Evolutionary conservation across 23 tunicate genomes (phyloP).

Genomic region (Clavelina lepadiformis): DNA sequence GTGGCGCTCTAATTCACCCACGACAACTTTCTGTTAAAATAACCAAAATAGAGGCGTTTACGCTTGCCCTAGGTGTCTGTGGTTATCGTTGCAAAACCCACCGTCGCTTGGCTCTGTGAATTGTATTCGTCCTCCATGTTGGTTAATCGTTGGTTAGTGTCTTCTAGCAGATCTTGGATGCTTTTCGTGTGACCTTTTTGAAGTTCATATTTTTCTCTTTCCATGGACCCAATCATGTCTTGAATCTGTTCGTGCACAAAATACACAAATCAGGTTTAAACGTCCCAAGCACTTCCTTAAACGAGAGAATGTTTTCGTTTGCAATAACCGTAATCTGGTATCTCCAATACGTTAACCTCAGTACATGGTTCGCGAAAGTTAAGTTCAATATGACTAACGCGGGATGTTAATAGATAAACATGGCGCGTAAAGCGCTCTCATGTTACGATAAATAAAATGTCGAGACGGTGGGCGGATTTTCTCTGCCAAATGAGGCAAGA

Average conservation of each 20-base stretch:
- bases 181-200: constrained; percentile 90
- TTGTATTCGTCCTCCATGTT: constrained; percentile 89
- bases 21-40: constrained; percentile 53
- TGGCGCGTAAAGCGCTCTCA: no score
- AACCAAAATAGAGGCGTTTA: not conserved
- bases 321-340: no score
- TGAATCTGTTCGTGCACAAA: constrained; percentile 17
- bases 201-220: constrained; percentile 80
- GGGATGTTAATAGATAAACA: no score
- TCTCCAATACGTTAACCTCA: no score
- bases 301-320: no score
- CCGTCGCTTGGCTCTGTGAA: constrained; percentile 79
- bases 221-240: constrained; percentile 39
- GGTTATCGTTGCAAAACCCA: constrained; percentile 14
- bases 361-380: no score
- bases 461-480: no score
- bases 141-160: constrained; percentile 65
- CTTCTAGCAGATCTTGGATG: constrained; percentile 85
- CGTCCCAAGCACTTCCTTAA: no score
- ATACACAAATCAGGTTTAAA: not conserved
- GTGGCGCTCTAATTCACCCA: constrained; percentile 59
- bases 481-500: no score
- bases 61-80: not conserved
- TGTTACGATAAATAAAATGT: no score
- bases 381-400: no score